Evolutionary conservation across 2,113 vertebrate genomes (phyloP).

Genomic region (Lethenteron reissneri): DNA sequence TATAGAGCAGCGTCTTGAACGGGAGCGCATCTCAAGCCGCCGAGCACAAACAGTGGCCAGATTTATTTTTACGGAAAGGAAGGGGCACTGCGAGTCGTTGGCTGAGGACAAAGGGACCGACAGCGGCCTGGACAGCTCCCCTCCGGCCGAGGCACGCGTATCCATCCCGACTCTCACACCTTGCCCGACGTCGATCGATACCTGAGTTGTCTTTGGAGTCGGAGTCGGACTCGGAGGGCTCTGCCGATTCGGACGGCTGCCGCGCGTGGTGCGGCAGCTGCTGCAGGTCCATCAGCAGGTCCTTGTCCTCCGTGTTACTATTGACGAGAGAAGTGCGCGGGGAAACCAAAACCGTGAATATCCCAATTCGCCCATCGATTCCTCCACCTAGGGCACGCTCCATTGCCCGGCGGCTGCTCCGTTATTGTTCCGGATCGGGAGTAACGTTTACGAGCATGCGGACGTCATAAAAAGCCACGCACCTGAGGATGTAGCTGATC

Average conservation of each 20-base stretch:
- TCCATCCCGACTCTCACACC: too few species aligned
- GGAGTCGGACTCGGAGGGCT: conserved; percentile 86
- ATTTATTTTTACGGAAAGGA: too few species aligned
- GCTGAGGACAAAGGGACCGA: too few species aligned
- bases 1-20: too few species aligned
- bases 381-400: background rate
- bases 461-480: background rate
- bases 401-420: too few species aligned
- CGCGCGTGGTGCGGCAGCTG: conserved; percentile 81
- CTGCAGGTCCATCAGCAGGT: conserved; percentile 80
- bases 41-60: too few species aligned
- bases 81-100: too few species aligned
- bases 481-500: conserved; percentile 99
- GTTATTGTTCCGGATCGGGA: too few species aligned
- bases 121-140: too few species aligned
- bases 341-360: conserved; percentile 2
- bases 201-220: conserved; percentile 97
- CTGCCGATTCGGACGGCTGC: conserved; percentile 78
- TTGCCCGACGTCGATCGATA: conserved; percentile 16
- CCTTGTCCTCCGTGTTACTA: conserved; percentile 81
- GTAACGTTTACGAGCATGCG: too few species aligned
- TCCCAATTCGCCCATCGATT: background rate
- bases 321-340: conserved; percentile 11
- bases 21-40: too few species aligned
- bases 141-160: too few species aligned